Conservation (phyloP, 2,113 vertebrate species). For the Epinephelus moara region DNA sequence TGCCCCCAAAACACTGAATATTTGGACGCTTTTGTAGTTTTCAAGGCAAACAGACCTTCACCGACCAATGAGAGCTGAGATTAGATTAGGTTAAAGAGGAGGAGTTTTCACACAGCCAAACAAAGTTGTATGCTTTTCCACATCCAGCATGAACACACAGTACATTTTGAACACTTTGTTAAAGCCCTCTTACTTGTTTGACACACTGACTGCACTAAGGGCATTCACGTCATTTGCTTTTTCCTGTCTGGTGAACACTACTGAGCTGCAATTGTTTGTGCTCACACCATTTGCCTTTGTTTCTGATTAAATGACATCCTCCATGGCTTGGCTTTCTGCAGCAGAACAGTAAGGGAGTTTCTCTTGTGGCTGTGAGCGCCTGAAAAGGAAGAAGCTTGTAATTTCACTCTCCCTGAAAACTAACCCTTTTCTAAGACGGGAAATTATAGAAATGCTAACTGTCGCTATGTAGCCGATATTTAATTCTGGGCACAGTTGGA, state of each 20-base stretch:
- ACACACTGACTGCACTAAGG: conserved; percentile 9
- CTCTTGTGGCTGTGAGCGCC: conserved; percentile 14
- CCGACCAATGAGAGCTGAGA: not conserved
- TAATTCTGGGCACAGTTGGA: conserved; percentile 7
- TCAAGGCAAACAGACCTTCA: not conserved
- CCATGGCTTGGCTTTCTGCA: conserved; percentile 54
- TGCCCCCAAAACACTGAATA: conserved; percentile 11
- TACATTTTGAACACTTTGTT: conserved; percentile 15
- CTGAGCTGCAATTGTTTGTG: conserved; percentile 75
- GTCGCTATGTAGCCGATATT: not conserved
- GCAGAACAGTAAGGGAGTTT: conserved; percentile 46
- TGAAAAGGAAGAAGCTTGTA: conserved; percentile 23
- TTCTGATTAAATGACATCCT: conserved; percentile 77
- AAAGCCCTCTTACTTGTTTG: not conserved
- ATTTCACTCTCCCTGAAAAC: conserved; percentile 37
- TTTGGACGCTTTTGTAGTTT: not conserved
- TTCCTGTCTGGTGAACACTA: conserved; percentile 77
- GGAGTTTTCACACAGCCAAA: conserved; percentile 15
- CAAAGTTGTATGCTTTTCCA: not conserved
- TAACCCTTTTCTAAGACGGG: conserved; percentile 19
- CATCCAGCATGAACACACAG: not conserved
- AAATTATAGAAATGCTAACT: conserved; percentile 30
- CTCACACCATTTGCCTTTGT: conserved; percentile 75
- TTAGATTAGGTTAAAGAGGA: not conserved
- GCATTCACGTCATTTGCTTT: conserved; percentile 60